Evolutionary conservation across 2,888 invertebrate species (phyloP).

Genomic region (Oasisia sp.): DNA sequence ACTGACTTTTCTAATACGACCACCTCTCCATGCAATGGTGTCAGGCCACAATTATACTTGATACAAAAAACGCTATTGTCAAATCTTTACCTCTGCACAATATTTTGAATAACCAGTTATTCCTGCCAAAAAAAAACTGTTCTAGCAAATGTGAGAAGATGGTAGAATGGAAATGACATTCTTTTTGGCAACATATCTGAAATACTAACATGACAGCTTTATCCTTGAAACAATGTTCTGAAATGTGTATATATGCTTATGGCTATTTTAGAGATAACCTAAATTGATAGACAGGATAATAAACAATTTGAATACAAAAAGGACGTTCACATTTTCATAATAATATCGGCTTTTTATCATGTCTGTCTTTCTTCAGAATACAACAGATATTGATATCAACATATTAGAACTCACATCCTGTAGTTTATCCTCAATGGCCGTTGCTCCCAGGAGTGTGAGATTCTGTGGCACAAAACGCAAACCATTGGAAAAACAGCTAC

Average conservation of each 20-base stretch:
- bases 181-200: too few relatives aligned
- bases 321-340: not conserved
- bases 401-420: conserved; percentile 73
- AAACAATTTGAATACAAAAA: not conserved
- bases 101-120: too few relatives aligned
- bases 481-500: not conserved
- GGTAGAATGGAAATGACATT: too few relatives aligned
- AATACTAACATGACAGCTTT: too few relatives aligned
- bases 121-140: too few relatives aligned
- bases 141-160: too few relatives aligned
- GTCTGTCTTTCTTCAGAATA: conserved; percentile 99
- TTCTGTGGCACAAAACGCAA: conserved; percentile 68
- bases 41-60: not conserved
- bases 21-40: not conserved
- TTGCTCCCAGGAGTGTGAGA: conserved; percentile 88
- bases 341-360: conserved; percentile 77
- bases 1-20: conserved; percentile 74
- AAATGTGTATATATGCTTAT: not conserved
- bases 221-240: not conserved
- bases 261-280: not conserved
- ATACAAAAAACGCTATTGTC: not conserved
- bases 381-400: conserved; percentile 68
- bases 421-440: conserved; percentile 97
- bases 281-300: not conserved
- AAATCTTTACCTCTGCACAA: not conserved